Evolutionary conservation across 2,888 invertebrate species (phyloP), one percentile per base, ranked within the genome.

Genomic region (Chesias legatella): DNA sequence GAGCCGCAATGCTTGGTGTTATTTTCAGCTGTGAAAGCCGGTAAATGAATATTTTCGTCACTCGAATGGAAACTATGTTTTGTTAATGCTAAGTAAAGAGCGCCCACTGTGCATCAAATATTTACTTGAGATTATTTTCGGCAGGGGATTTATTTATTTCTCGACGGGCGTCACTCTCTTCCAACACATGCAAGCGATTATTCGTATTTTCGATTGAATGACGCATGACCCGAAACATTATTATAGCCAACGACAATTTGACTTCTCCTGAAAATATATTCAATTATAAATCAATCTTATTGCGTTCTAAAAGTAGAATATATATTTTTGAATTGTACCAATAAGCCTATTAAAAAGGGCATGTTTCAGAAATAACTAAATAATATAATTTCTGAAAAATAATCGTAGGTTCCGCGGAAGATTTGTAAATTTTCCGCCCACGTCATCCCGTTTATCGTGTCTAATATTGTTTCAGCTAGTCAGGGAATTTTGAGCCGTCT

Each of bases 161-260:
- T 58, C 67, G 52, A 58, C 72, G 60, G 48, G 65, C 80, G 77
- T 82, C 79, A 79, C 74, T 71, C 72, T 65, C 64, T 66, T 75
- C 75, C 75, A 58, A 68, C 83, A 76, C 70, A 77, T 77, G 79
- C 75, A 76, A 79, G 78, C 72, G 76, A 83, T 83, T 77, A 80
- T 63, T 65, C 28, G 63, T 73, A 75, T 77, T 77, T 76, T 67
- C 63, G 65, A 65, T 63, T 49, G 63, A 63, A 73, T 83, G 85
- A 83, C 84, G 84, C 82, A 81, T 70, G 75, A 67, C 71, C 73
- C 65, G 56, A 71, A n/a, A 77, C 76, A 65, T 73, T 73, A 73
- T 72, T 48, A 57, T 57, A 60, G 57, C 55, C 58, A 65, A 56
- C 61, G 69, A 61, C 60, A 55, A 62, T 65, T 63, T 56, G 57